These are phyloP conservation scores for Acanthurus lineatus DNA, from an alignment of 2,797 vertebrate genomes.

Conservation along the genomic window DNA sequence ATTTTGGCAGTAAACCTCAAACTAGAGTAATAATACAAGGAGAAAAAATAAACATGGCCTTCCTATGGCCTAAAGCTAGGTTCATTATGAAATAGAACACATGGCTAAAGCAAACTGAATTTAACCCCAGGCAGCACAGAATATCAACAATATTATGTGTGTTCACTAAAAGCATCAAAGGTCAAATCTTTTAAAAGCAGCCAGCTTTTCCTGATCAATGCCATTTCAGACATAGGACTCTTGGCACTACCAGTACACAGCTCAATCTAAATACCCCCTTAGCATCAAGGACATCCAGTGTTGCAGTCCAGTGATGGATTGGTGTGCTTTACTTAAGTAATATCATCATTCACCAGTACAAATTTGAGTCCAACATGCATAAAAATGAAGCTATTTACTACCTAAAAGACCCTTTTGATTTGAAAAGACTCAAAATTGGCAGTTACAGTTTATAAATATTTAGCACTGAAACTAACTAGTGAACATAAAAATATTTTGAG, in stretches of 20 bases:
- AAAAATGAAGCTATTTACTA: not conserved
- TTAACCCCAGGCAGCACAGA: slow-evolving; percentile 55
- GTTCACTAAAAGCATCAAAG: slow-evolving; percentile 35
- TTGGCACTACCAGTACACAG: slow-evolving; percentile 17
- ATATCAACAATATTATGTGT: slow-evolving; percentile 54
- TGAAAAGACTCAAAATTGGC: not conserved
- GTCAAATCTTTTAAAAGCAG: slow-evolving; percentile 44
- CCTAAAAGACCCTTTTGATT: not conserved
- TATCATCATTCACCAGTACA: not conserved
- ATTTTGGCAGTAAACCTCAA: slow-evolving; percentile 7
- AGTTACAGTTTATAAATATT: not conserved
- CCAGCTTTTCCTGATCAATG: slow-evolving; percentile 60
- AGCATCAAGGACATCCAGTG: not conserved
- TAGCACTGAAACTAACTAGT: not conserved
- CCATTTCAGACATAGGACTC: slow-evolving; percentile 41
- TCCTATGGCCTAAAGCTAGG: slow-evolving; percentile 29
- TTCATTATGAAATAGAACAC: slow-evolving; percentile 39
- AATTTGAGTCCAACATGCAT: not conserved
- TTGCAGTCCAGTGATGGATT: not conserved
- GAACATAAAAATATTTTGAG: not conserved
- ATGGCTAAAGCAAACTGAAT: slow-evolving; percentile 57
- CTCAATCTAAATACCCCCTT: slow-evolving; percentile 37
- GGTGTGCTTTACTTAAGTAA: not conserved
- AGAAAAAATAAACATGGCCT: slow-evolving; percentile 26
- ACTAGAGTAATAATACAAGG: not conserved